Base-by-base conservation (phyloP, 2,888 invertebrate genomes). In the Pyralis farinalis region DNA sequence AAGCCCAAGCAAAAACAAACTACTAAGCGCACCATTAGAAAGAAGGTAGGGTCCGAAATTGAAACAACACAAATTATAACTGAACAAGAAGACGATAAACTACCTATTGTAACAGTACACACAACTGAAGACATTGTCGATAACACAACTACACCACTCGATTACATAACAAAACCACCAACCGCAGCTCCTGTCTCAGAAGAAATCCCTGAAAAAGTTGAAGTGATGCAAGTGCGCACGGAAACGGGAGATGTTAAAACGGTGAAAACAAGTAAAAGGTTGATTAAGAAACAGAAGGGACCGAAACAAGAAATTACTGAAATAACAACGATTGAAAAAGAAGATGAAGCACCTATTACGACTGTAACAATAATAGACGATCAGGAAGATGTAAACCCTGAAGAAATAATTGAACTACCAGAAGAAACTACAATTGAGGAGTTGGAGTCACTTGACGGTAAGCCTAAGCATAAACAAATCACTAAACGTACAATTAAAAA, bases 21-120 rank as follows among this genome's bases (percentile, higher is more conserved):
- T n/a, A 56, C 49, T 0, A 53, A 48, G 5, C 76, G 80, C 44
- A 61, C 78, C 1, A 84, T 90, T 8, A 87, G 83, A 54, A 87
- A 61, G 37, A 55, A 55, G 4, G 46, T 51, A 20, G 62, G 62
- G 45, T 36, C 60, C 12, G 42, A 56, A 53, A 43, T 68, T 44
- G 45, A 58, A 60, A 59, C 54, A 4, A 68, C 86, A 1, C 40
- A 74, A 40, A 51, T 74, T 63, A 56, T 47, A 5, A 66, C 84
- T 1, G 45, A 73, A 44, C 79, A 85, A 53, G 84, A 85, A 61
- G 78, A 81, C 44, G 79, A 82, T 25, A 51, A 37, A 6, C n/a
- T n/a, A 53, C 68, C 62, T 1, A 42, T 61, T 0, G 56, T 63
- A 9, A 33, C 10, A 11, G 7, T 12, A n/a, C 25, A 29, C 1